Conservation (phyloP, 1,140 invertebrate species). For the Oryctes rhinoceros region DNA sequence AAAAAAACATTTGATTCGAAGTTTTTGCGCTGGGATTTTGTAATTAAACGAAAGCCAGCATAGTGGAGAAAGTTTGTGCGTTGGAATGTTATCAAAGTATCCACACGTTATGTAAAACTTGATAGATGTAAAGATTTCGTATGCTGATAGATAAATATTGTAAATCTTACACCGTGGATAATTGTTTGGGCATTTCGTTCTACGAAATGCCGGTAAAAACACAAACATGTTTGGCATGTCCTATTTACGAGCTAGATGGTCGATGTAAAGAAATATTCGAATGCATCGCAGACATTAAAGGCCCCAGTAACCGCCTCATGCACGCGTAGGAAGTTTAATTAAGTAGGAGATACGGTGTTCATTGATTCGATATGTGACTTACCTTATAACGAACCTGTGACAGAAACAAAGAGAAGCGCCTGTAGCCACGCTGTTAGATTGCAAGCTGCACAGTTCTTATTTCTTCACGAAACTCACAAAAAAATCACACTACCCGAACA, state of each 20-base stretch:
- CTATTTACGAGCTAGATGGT: constrained; percentile 6
- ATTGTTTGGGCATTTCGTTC: constrained; percentile 9
- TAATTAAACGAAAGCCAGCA: neutral
- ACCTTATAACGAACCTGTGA: constrained; percentile 54
- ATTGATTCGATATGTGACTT: constrained; percentile 48
- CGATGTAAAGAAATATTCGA: constrained; percentile 20
- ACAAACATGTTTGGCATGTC: constrained; percentile 41
- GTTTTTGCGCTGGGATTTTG: constrained; percentile 25
- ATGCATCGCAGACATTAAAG: constrained; percentile 32
- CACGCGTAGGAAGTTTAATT: constrained; percentile 37
- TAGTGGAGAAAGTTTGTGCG: neutral
- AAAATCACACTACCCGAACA: constrained; percentile 51
- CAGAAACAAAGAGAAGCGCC: constrained; percentile 59
- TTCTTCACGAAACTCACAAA: constrained; percentile 53
- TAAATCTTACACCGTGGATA: neutral
- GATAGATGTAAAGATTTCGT: neutral
- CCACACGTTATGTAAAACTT: constrained; percentile 21
- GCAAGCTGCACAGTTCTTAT: constrained; percentile 51
- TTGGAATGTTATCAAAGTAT: constrained; percentile 25
- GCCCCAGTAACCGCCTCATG: neutral
- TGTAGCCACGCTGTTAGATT: constrained; percentile 59
- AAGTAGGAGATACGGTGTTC: constrained; percentile 35
- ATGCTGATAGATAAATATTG: neutral
- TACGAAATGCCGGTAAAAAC: constrained; percentile 38
- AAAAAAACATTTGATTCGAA: constrained; percentile 34